These are phyloP conservation scores for Dendrolimus houi DNA, from an alignment of 2,888 invertebrate genomes.

Conservation along the genomic window DNA sequence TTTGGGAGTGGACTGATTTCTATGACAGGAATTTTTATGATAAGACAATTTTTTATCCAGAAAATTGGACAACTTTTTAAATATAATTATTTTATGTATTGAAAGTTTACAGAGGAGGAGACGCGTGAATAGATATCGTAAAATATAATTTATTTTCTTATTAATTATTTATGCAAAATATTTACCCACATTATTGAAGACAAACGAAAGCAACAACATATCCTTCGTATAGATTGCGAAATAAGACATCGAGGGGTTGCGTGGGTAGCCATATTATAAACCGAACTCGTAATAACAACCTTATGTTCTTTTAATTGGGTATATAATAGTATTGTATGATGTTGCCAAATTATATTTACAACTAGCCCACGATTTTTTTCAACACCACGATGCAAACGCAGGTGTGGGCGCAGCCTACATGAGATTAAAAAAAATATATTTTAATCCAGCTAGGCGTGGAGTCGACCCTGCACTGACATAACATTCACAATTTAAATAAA, in stretches of 20 bases:
- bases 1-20: no score
- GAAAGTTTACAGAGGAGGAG: no score
- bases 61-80: no score
- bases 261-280: constrained; percentile 42
- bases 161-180: no score
- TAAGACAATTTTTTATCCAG: no score
- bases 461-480: constrained; percentile 40
- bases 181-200: constrained; percentile 9
- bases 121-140: no score
- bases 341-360: constrained; percentile 30
- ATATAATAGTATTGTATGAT: constrained; percentile 15
- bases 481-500: constrained; percentile 24
- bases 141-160: no score
- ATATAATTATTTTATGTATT: no score
- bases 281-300: constrained; percentile 13
- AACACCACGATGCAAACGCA: constrained; percentile 26
- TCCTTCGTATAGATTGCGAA: constrained; percentile 51
- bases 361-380: constrained; percentile 55
- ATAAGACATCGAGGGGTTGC: constrained; percentile 43
- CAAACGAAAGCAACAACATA: constrained; percentile 40
- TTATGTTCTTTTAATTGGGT: constrained; percentile 11
- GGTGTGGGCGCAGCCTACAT: constrained; percentile 62
- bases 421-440: constrained; percentile 38
- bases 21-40: no score
- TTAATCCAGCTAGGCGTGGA: constrained; percentile 38